Evolutionary conservation across 1,140 invertebrate species (phyloP).

Genomic region (Pseudomyrmex cubaensis): DNA sequence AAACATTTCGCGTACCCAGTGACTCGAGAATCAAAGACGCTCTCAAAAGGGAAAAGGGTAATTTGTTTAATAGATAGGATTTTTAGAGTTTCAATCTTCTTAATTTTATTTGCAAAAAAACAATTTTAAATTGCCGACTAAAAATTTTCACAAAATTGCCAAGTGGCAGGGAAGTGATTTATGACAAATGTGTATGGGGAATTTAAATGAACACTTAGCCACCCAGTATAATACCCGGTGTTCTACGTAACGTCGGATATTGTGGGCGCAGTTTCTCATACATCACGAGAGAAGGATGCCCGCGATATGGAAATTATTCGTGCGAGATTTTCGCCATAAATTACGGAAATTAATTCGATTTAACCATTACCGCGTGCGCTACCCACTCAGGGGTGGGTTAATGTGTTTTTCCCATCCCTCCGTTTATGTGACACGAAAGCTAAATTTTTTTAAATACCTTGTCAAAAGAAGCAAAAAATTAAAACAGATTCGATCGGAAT

Average conservation of each 20-base stretch:
- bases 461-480: too few species aligned
- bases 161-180: conserved; percentile 8
- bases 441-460: conserved; percentile 14
- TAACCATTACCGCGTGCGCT: conserved; percentile 54
- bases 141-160: conserved; percentile 28
- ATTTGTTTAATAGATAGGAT: background rate
- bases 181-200: background rate
- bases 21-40: background rate
- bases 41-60: background rate
- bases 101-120: background rate
- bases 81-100: background rate
- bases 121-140: background rate
- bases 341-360: conserved; percentile 79
- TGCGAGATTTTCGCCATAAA: conserved; percentile 80
- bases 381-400: conserved; percentile 8
- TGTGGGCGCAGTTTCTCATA: conserved; percentile 77
- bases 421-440: too few species aligned
- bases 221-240: conserved; percentile 70
- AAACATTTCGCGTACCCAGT: background rate
- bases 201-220: conserved; percentile 4
- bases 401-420: conserved; percentile 9
- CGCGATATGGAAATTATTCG: conserved; percentile 82
- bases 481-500: background rate
- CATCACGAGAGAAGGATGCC: conserved; percentile 75
- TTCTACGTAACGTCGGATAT: conserved; percentile 70